phyloP scores from a whole-genome alignment of 2,113 vertebrate genomes.

The Alligator sinensis region DNA sequence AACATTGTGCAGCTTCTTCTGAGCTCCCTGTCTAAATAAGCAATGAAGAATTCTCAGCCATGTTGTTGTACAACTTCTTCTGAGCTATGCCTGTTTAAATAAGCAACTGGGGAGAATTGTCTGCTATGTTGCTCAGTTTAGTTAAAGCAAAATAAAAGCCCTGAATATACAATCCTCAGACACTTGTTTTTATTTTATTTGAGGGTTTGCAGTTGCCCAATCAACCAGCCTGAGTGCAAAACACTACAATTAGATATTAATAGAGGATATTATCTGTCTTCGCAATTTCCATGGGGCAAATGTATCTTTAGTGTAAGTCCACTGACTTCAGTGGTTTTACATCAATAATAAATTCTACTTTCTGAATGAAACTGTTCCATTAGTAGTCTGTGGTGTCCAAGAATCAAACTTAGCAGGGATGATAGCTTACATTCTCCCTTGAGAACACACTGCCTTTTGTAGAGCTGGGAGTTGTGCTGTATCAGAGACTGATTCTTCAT shows the following conservation, averaged over 20 bases:
- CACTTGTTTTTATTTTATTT: slow-evolving; percentile 41
- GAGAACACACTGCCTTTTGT: not conserved
- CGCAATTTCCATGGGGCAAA: not conserved
- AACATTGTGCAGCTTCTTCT: slow-evolving; percentile 65
- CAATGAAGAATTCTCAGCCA: slow-evolving; percentile 27
- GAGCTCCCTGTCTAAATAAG: slow-evolving; percentile 65
- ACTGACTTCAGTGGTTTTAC: not conserved
- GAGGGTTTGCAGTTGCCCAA: slow-evolving; percentile 18
- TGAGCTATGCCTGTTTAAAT: slow-evolving; percentile 63
- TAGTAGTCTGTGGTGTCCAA: rapidly evolving
- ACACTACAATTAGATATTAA: not conserved
- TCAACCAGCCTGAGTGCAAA: slow-evolving; percentile 21
- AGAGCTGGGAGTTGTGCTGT: not conserved
- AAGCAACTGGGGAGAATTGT: slow-evolving; percentile 20
- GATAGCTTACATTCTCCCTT: not conserved
- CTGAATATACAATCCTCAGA: slow-evolving; percentile 38
- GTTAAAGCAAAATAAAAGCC: not conserved
- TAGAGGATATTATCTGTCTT: not conserved
- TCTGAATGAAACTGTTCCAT: not conserved
- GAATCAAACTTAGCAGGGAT: not conserved
- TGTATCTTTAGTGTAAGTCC: not conserved
- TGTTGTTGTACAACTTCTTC: slow-evolving; percentile 50
- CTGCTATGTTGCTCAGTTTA: not conserved
- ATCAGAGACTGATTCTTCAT: not conserved
- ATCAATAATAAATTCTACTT: not conserved